Evolutionary conservation across 1,140 invertebrate genomes (phyloP).

Genomic region (Pararge aegeria): DNA sequence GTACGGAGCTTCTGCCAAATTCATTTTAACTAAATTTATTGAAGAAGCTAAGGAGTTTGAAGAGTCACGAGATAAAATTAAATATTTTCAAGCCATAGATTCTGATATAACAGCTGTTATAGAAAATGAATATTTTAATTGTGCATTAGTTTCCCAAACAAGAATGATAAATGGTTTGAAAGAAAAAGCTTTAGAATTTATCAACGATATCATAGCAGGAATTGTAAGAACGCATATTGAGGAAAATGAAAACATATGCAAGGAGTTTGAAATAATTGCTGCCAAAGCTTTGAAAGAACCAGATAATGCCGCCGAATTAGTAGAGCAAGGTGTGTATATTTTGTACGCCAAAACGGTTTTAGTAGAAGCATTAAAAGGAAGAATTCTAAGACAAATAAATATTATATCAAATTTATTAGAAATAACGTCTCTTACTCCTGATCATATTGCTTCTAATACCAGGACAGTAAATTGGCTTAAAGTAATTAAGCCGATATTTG

Average conservation of each 20-base stretch:
- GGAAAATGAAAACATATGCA: slow-evolving; percentile 83
- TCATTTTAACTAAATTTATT: slow-evolving; percentile 53
- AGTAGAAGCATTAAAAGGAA: slow-evolving; percentile 81
- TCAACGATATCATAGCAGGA: slow-evolving; percentile 65
- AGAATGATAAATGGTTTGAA: slow-evolving; percentile 69
- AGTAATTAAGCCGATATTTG: slow-evolving; percentile 86
- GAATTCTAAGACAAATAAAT: slow-evolving; percentile 82
- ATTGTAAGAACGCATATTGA: slow-evolving; percentile 64
- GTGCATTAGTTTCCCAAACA: slow-evolving; percentile 61
- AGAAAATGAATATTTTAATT: slow-evolving; percentile 83
- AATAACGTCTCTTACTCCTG: slow-evolving; percentile 82
- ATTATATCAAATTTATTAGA: slow-evolving; percentile 85
- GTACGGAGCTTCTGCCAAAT: slow-evolving; percentile 54
- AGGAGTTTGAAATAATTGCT: slow-evolving; percentile 82
- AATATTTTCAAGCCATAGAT: slow-evolving; percentile 81
- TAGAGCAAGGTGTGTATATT: slow-evolving; percentile 86
- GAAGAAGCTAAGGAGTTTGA: slow-evolving; percentile 73
- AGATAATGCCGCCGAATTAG: slow-evolving; percentile 84
- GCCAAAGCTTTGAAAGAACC: slow-evolving; percentile 82
- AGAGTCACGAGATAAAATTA: slow-evolving; percentile 80
- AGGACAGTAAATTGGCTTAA: slow-evolving; percentile 86
- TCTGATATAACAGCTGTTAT: slow-evolving; percentile 81
- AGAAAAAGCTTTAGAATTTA: slow-evolving; percentile 59
- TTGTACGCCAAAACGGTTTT: slow-evolving; percentile 82
- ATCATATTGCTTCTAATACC: slow-evolving; percentile 85